A percentile compares a stretch with the other conserved stretches of the same genome.
Conservation (phyloP, 2,113 vertebrate genomes). For the Pandion haliaetus region DNA sequence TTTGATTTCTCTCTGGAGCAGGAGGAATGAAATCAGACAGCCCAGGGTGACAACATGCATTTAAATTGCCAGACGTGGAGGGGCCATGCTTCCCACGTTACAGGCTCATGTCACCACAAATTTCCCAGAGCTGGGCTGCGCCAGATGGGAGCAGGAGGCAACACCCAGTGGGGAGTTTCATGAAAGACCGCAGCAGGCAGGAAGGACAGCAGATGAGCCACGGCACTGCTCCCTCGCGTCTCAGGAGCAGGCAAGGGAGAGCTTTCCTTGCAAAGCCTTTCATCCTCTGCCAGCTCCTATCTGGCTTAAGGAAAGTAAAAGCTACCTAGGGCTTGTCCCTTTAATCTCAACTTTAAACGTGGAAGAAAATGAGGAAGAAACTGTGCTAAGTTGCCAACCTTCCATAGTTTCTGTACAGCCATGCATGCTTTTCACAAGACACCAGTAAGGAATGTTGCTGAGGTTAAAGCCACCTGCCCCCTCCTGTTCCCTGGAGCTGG, state of each 20-base stretch:
- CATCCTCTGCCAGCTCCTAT: not conserved
- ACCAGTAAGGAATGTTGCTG: not conserved
- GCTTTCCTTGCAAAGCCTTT: not conserved
- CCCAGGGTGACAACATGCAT: not conserved
- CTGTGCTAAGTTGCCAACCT: not conserved
- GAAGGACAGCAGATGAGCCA: not conserved
- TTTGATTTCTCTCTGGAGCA: not conserved
- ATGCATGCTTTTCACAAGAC: fast-evolving
- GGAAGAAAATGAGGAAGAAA: not conserved
- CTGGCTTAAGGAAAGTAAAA: not conserved
- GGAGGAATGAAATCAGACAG: not conserved
- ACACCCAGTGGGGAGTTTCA: not conserved
- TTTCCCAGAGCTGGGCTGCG: not conserved
- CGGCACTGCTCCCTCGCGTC: not conserved
- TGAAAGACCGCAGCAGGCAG: not conserved
- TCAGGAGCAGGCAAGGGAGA: not conserved
- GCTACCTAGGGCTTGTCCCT: not conserved
- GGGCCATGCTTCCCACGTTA: fast-evolving
- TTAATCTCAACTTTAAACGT: not conserved
- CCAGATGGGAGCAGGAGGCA: not conserved
- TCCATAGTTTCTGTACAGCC: not conserved
- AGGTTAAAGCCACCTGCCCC: not conserved
- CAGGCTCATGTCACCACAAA: fast-evolving
- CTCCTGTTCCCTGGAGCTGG: not conserved
- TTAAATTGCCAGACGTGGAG: not conserved